Percentiles rank a stretch among this genome's conserved stretches.
These are phyloP conservation scores for Apogon talboti DNA, from an alignment of 2,797 vertebrate genomes.

Conservation along the genomic window DNA sequence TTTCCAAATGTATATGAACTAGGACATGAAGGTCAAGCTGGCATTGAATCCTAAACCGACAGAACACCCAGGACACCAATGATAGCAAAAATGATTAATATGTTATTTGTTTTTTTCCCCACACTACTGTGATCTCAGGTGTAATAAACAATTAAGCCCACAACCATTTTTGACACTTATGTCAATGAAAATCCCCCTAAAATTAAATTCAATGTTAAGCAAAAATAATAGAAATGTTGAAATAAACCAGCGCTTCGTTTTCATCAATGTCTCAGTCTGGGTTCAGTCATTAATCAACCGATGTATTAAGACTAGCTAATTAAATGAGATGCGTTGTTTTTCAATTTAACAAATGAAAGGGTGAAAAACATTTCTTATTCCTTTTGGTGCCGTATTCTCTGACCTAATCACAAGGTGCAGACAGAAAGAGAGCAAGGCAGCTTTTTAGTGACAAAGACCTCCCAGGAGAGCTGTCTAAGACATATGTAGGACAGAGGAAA, in stretches of 20 bases:
- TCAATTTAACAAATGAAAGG: slow-evolving; percentile 16
- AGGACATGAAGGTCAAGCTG: no score
- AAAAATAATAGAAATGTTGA: no score
- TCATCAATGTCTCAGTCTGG: neutral
- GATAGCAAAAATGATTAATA: neutral
- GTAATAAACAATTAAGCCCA: neutral
- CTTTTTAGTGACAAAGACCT: slow-evolving; percentile 71
- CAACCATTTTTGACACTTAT: neutral
- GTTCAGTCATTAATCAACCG: neutral
- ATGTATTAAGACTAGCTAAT: neutral
- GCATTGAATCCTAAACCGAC: no score
- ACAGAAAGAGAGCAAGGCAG: slow-evolving; percentile 66
- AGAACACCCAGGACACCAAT: no score
- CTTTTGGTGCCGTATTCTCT: slow-evolving; percentile 27
- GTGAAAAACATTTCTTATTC: neutral
- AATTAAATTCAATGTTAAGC: no score
- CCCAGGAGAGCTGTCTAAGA: slow-evolving; percentile 65
- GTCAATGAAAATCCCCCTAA: no score
- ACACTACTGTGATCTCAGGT: neutral
- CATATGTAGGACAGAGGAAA: slow-evolving; percentile 79
- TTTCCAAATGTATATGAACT: no score
- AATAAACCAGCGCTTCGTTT: neutral
- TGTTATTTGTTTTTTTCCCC: neutral
- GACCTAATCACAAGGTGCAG: slow-evolving; percentile 64
- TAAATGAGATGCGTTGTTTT: slow-evolving; percentile 1